These are phyloP conservation scores for Alectura lathami DNA, from an alignment of 2,113 vertebrate species.

Conservation along the genomic window DNA sequence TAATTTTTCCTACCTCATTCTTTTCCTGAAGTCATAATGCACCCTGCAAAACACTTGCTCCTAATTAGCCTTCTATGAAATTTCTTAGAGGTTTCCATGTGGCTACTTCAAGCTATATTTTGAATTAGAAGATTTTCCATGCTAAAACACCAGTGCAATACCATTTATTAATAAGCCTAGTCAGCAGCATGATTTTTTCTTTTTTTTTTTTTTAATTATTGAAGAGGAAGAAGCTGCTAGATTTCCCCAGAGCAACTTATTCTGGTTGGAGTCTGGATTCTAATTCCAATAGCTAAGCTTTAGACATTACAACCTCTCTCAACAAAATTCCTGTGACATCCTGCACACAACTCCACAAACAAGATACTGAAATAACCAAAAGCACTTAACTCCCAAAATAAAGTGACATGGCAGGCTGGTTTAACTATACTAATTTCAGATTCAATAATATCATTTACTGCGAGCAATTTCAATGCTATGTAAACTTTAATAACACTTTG, in stretches of 20 bases:
- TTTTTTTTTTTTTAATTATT: neutral
- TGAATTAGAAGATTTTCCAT: neutral
- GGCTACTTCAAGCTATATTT: neutral
- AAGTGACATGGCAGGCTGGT: neutral
- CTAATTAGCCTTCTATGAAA: neutral
- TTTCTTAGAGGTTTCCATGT: neutral
- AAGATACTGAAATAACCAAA: neutral
- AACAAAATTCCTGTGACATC: neutral
- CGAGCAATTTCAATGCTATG: neutral
- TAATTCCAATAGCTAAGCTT: neutral
- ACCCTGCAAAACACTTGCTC: neutral
- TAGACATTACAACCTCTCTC: neutral
- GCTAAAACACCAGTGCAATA: neutral
- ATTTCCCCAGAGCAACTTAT: neutral
- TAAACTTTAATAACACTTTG: neutral
- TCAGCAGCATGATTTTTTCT: neutral
- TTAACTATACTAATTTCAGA: neutral
- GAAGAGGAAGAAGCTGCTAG: neutral
- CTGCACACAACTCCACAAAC: neutral
- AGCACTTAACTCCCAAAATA: neutral
- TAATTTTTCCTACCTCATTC: neutral
- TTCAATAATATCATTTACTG: neutral
- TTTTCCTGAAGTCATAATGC: neutral
- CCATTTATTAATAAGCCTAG: neutral
- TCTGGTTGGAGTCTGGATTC: neutral